Conservation (phyloP, 2,888 invertebrate genomes). For the Quadroppia sp. region DNA sequence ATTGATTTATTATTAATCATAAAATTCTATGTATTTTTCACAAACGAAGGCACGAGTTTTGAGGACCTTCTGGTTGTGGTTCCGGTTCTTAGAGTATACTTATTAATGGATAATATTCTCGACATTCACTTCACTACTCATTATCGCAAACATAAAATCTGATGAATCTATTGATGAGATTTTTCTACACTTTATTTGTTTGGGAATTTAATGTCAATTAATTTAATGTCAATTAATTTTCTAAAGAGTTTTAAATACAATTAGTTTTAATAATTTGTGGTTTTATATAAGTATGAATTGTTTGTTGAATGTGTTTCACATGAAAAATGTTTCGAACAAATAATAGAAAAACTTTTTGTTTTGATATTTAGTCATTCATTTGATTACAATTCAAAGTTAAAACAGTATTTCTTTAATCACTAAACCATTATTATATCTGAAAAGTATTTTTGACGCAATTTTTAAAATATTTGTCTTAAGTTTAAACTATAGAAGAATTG, state of each 20-base stretch:
- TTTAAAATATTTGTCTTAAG: not conserved
- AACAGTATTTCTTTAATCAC: slow-evolving; percentile 2
- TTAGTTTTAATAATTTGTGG: not conserved
- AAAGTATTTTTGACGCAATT: slow-evolving; percentile 27
- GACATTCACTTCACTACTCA: no score
- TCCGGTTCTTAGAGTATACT: slow-evolving; percentile 13
- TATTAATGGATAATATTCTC: not conserved
- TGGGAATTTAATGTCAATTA: not conserved
- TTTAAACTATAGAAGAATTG: not conserved
- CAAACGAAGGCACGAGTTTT: slow-evolving; percentile 31
- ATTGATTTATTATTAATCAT: not conserved
- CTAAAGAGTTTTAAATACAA: not conserved
- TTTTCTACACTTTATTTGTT: not conserved
- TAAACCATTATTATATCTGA: not conserved
- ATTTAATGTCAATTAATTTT: not conserved
- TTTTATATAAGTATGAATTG: not conserved
- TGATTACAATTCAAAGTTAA: slow-evolving; percentile 27
- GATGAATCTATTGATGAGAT: not conserved
- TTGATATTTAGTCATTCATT: slow-evolving; percentile 29
- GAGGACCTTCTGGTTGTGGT: slow-evolving; percentile 14
- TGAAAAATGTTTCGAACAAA: slow-evolving; percentile 12
- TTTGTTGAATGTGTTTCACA: not conserved
- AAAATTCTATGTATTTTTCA: not conserved
- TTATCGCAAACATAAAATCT: not conserved
- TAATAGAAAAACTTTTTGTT: not conserved